A percentile compares a stretch with the other conserved stretches of the same genome.
Conservation (phyloP, 2,888 invertebrate species). For the Seira musarum region DNA sequence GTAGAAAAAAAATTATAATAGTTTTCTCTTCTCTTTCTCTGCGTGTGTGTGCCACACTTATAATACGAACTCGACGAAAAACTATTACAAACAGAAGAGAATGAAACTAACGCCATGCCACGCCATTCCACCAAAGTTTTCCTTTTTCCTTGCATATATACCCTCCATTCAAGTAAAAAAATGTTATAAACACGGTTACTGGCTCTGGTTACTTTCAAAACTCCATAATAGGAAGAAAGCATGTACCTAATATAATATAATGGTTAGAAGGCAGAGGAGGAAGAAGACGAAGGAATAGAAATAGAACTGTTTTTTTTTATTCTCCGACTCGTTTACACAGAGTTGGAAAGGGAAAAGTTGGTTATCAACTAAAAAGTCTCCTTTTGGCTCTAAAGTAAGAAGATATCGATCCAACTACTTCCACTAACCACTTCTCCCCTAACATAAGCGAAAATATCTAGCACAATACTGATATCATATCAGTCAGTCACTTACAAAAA, state of each 20-base stretch:
- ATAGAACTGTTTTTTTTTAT: neutral
- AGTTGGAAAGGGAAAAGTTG: conserved; percentile 54
- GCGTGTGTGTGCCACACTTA: neutral
- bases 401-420: conserved; percentile 59
- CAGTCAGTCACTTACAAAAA: too few relatives aligned
- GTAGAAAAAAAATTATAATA: too few relatives aligned
- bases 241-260: neutral
- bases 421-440: neutral
- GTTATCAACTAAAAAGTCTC: conserved; percentile 61
- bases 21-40: too few relatives aligned
- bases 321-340: conserved; percentile 56
- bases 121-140: neutral
- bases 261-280: conserved; percentile 19
- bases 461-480: too few relatives aligned
- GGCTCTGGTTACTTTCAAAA: neutral
- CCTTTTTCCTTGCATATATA: neutral
- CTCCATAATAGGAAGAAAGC: too few relatives aligned
- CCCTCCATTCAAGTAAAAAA: conserved; percentile 40
- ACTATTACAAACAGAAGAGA: conserved; percentile 8
- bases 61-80: neutral
- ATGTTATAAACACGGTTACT: neutral
- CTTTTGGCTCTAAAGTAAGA: conserved; percentile 35
- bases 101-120: too few relatives aligned
- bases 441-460: too few relatives aligned
- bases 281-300: conserved; percentile 28